Evolutionary conservation across 2,797 vertebrate species (phyloP).

Genomic region (Antennarius maculatus): DNA sequence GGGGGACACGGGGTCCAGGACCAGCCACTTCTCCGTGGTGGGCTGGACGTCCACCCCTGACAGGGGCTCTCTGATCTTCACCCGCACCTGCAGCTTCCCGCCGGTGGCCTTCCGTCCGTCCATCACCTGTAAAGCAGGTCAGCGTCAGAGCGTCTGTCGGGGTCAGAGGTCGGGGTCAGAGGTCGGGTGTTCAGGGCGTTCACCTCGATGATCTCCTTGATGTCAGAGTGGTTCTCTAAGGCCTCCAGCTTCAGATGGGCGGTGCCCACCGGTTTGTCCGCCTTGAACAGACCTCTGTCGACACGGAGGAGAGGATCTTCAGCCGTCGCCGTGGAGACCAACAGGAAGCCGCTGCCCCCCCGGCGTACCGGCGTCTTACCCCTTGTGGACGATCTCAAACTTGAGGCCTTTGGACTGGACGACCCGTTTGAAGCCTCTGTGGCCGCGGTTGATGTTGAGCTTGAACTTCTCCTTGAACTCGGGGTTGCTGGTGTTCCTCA

Average conservation of each 20-base stretch:
- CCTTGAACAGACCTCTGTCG: slow-evolving; percentile 88
- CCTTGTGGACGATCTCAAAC: slow-evolving; percentile 91
- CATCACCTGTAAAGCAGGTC: slow-evolving; percentile 78
- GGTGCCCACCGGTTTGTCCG: slow-evolving; percentile 85
- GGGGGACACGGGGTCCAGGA: slow-evolving; percentile 78
- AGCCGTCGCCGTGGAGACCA: neutral
- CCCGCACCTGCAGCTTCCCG: slow-evolving; percentile 88
- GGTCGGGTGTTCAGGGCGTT: slow-evolving; percentile 8
- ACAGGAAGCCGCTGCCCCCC: neutral
- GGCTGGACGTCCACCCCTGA: slow-evolving; percentile 85
- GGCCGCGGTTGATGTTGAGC: slow-evolving; percentile 85
- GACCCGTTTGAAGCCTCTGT: slow-evolving; percentile 87
- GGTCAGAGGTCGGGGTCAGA: neutral
- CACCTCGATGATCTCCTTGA: slow-evolving; percentile 89
- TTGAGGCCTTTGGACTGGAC: slow-evolving; percentile 92
- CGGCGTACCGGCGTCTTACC: slow-evolving; percentile 72
- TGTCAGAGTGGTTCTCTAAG: slow-evolving; percentile 86
- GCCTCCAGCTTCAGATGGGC: slow-evolving; percentile 89
- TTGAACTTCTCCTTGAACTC: slow-evolving; percentile 92
- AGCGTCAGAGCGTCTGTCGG: neutral
- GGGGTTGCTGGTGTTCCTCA: slow-evolving; percentile 86
- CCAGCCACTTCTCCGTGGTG: slow-evolving; percentile 88
- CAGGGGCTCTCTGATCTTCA: slow-evolving; percentile 88
- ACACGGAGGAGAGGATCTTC: slow-evolving; percentile 9
- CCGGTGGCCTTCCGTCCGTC: slow-evolving; percentile 90